Conservation (phyloP, 2,797 vertebrate species). For the Acanthurus lineatus region DNA sequence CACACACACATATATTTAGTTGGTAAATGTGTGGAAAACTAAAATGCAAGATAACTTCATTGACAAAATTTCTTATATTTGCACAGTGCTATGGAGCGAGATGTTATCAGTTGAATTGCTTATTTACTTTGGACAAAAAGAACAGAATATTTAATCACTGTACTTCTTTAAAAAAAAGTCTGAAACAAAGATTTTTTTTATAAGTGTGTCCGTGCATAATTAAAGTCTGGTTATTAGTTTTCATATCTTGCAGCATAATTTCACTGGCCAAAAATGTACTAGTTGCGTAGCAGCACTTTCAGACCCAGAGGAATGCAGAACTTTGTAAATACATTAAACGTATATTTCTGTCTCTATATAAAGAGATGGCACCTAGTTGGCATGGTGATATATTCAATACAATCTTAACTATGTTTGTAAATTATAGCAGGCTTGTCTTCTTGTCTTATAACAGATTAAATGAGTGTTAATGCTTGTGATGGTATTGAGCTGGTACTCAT, state of each 20-base stretch:
- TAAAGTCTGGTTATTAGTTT: conserved; percentile 20
- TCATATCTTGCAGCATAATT: neutral
- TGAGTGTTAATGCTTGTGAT: neutral
- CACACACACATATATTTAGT: conserved; percentile 26
- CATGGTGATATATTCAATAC: neutral
- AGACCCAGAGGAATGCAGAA: neutral
- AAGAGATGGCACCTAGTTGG: neutral
- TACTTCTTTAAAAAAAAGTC: neutral
- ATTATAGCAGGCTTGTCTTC: neutral
- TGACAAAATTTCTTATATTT: conserved; percentile 27
- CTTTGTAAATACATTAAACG: conserved; percentile 6
- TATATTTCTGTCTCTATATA: conserved; percentile 4
- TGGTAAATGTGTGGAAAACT: conserved; percentile 29
- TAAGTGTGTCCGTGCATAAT: conserved; percentile 6
- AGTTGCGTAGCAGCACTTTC: conserved; percentile 47
- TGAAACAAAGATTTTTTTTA: conserved; percentile 1
- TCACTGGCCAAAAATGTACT: conserved; percentile 13
- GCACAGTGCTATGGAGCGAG: conserved; percentile 4
- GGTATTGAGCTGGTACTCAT: too few species aligned
- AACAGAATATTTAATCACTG: neutral
- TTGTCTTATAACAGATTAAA: neutral
- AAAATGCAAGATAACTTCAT: conserved; percentile 16
- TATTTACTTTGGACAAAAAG: conserved; percentile 1
- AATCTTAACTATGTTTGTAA: neutral
- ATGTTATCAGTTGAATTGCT: neutral